Evolutionary conservation across 2,113 vertebrate genomes (phyloP).

Genomic region (Polypterus senegalus): DNA sequence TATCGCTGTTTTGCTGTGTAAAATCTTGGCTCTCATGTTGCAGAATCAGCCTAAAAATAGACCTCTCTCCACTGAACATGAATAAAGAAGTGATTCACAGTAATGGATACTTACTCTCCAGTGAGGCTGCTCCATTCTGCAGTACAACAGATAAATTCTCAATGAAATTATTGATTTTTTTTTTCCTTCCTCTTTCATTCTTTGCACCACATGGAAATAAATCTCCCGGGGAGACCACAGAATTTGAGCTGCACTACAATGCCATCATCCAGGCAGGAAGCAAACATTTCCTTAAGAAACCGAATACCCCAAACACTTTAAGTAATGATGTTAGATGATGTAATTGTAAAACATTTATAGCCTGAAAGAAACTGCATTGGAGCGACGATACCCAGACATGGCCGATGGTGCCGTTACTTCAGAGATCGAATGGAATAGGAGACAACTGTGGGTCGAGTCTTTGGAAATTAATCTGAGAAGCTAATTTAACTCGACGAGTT

Average conservation of each 20-base stretch:
- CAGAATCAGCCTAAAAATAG: constrained; percentile 20
- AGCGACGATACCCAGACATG: no score
- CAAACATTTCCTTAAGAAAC: background rate
- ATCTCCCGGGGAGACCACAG: constrained; percentile 11
- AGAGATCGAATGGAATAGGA: no score
- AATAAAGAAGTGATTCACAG: constrained; percentile 32
- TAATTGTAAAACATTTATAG: background rate
- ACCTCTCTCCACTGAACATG: no score
- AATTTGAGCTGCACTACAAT: background rate
- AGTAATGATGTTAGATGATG: background rate
- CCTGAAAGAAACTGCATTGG: no score
- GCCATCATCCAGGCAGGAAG: background rate
- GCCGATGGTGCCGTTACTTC: no score
- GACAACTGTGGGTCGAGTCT: no score
- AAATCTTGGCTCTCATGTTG: background rate
- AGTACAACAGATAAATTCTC: constrained; percentile 48
- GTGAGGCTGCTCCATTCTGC: constrained; percentile 55
- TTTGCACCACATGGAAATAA: constrained; percentile 12
- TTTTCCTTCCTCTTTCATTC: constrained; percentile 11
- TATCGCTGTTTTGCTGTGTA: no score
- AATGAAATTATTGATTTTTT: constrained; percentile 55
- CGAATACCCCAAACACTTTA: background rate
- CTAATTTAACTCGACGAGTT: no score
- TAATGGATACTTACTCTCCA: constrained; percentile 30
- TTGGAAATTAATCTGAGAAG: no score